Conservation (phyloP, 2,797 vertebrate genomes). For the Falco novaeseelandiae region DNA sequence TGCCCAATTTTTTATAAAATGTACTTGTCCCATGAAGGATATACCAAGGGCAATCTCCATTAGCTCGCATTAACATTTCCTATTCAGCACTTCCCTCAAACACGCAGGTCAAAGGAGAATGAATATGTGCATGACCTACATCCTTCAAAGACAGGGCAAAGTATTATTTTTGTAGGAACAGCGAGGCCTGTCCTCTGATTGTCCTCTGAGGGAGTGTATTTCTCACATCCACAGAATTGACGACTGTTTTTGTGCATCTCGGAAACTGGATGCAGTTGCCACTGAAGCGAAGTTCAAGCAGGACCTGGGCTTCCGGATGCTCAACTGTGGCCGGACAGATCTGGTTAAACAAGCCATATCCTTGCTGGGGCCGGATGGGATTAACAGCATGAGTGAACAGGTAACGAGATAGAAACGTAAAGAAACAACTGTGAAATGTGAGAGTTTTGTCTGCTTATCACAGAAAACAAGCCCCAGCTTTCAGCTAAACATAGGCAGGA, state of each 20-base stretch:
- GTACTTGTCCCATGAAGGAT: neutral
- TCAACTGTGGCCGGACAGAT: constrained; percentile 96
- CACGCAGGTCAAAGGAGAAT: constrained; percentile 30
- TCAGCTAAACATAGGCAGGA: neutral
- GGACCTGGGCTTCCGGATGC: constrained; percentile 97
- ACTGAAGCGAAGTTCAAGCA: constrained; percentile 97
- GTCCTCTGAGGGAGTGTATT: constrained; percentile 13
- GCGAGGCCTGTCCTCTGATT: neutral
- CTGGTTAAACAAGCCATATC: constrained; percentile 95
- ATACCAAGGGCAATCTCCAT: constrained; percentile 31
- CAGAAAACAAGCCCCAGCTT: neutral
- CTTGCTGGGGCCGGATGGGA: constrained; percentile 91
- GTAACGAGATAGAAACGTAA: constrained; percentile 64
- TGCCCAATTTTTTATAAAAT: neutral
- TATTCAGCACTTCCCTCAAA: neutral
- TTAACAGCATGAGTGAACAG: constrained; percentile 98
- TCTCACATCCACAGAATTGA: constrained; percentile 84
- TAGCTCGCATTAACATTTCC: constrained; percentile 27
- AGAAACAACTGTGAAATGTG: neutral
- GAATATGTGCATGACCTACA: neutral
- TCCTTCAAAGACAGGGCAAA: neutral
- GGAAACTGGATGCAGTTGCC: constrained; percentile 93
- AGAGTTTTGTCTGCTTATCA: neutral
- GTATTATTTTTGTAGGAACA: neutral
- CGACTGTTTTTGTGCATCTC: constrained; percentile 96